A percentile compares a stretch with the other conserved stretches of the same genome.
Conservation (phyloP, 1,140 invertebrate genomes). For the Thereuonema tuberculata region DNA sequence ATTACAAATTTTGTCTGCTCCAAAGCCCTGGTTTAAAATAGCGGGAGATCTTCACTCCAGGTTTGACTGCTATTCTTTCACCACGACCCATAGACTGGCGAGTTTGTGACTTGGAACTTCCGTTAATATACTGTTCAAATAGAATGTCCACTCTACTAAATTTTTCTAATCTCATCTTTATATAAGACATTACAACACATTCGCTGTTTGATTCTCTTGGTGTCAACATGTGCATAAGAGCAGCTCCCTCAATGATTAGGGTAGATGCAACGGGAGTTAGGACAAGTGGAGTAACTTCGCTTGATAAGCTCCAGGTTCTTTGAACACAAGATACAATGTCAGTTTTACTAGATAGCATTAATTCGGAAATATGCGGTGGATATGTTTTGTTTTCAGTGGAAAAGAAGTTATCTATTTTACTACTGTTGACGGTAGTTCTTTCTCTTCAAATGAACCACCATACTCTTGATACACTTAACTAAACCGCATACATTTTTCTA, state of each 20-base stretch:
- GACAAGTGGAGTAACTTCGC: not conserved
- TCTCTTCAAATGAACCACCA: too few relatives aligned
- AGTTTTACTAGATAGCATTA: not conserved
- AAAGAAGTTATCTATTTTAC: too few relatives aligned
- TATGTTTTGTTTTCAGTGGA: too few relatives aligned
- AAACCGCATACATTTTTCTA: too few relatives aligned
- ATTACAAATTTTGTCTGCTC: too few relatives aligned
- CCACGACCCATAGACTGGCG: not conserved
- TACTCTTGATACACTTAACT: too few relatives aligned
- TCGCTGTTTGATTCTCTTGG: not conserved
- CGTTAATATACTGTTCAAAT: not conserved
- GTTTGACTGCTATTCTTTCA: not conserved
- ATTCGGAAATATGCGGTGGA: too few relatives aligned
- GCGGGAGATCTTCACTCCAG: not conserved
- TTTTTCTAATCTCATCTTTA: too few relatives aligned
- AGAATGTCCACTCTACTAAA: not conserved
- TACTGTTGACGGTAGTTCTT: too few relatives aligned
- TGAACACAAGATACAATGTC: not conserved
- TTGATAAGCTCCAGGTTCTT: not conserved
- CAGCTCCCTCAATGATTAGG: not conserved
- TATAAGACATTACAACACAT: not conserved
- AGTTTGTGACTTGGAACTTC: not conserved
- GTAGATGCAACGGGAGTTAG: not conserved
- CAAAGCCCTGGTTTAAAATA: too few relatives aligned
- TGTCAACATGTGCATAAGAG: not conserved